Conservation (phyloP, 2,113 vertebrate genomes). For the Marcusenius ussheri region DNA sequence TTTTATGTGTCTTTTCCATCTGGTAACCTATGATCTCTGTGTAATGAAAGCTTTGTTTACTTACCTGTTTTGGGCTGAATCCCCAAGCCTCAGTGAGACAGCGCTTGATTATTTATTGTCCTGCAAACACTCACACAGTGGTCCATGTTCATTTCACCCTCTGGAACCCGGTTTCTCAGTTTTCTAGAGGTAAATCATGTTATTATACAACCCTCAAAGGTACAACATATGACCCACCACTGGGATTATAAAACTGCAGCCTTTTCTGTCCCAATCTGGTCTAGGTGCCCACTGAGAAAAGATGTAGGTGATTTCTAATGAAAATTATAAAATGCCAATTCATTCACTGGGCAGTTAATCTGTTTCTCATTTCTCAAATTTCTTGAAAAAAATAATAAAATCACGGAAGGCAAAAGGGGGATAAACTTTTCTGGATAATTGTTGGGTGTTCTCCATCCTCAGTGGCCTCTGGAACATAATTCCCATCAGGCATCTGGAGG, state of each 20-base stretch:
- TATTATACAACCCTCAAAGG: not conserved
- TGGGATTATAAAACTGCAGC: not conserved
- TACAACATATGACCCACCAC: not conserved
- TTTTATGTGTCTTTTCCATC: not conserved
- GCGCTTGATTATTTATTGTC: not conserved
- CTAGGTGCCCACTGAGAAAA: not conserved
- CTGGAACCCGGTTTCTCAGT: not conserved
- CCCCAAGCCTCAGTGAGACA: not conserved
- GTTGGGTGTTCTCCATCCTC: not conserved
- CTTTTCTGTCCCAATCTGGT: not conserved
- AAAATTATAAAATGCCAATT: not conserved
- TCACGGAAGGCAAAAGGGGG: not conserved
- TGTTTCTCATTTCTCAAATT: not conserved
- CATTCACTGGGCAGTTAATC: not conserved
- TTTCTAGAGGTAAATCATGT: not conserved
- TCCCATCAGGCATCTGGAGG: conserved; percentile 21
- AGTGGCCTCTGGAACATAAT: conserved; percentile 22
- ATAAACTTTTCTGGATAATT: not conserved
- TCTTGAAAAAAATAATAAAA: not conserved
- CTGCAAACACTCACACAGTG: not conserved
- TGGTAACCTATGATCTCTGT: not conserved
- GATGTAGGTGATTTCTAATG: not conserved
- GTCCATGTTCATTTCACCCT: not conserved
- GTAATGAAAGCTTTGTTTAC: not conserved
- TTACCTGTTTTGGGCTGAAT: not conserved